Conservation (phyloP, 1,140 invertebrate species). For the Microvelia longipes region DNA sequence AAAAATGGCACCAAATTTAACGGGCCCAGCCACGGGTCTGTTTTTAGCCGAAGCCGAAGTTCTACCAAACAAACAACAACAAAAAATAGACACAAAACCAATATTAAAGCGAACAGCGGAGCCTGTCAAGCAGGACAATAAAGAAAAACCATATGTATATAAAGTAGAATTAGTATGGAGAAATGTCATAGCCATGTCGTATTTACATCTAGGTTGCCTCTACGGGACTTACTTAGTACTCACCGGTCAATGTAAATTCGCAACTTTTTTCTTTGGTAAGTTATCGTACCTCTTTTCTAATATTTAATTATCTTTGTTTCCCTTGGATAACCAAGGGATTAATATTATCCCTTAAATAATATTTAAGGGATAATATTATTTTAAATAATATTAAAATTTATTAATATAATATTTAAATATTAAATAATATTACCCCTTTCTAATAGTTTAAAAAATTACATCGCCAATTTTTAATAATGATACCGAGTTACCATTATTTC, state of each 20-base stretch:
- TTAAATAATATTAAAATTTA: too few species aligned
- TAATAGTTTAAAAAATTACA: too few species aligned
- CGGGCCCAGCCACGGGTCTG: constrained; percentile 24
- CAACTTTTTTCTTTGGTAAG: constrained; percentile 40
- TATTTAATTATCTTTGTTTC: too few species aligned
- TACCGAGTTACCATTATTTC: too few species aligned
- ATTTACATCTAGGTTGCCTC: constrained; percentile 41
- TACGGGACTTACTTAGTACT: constrained; percentile 45
- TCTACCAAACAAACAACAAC: constrained; percentile 17
- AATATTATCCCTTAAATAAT: too few species aligned
- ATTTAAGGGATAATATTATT: too few species aligned
- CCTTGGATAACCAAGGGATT: too few species aligned
- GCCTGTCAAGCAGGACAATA: constrained; percentile 15
- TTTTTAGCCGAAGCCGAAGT: constrained; percentile 28
- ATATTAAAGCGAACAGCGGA: constrained; percentile 12
- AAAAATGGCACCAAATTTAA: constrained; percentile 26
- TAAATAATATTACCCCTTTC: too few species aligned
- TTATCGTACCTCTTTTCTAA: too few species aligned
- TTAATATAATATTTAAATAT: too few species aligned
- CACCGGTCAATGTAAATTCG: constrained; percentile 30
- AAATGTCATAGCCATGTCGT: constrained; percentile 49
- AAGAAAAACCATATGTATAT: constrained; percentile 27
- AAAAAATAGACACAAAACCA: background rate
- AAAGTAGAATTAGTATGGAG: constrained; percentile 52
- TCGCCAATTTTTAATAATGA: too few species aligned